Base-by-base conservation (phyloP, 2,113 vertebrate species). In the Osmerus eperlanus region DNA sequence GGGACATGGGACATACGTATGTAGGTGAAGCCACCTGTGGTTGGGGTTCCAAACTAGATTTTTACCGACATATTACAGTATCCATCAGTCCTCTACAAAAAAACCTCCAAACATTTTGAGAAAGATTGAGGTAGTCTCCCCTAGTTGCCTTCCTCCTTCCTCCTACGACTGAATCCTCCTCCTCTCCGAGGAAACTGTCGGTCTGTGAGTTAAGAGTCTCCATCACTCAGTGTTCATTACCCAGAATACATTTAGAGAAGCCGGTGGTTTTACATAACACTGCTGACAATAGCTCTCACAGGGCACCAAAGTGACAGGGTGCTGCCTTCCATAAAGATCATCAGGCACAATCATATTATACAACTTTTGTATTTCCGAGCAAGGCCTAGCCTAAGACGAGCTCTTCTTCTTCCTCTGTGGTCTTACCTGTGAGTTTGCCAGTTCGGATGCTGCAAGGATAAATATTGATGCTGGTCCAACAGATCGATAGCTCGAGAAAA, bases 311-410 rank as follows among this genome's bases (percentile, higher is more conserved):
- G 25, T 65, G 61, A 36, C 63, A 19, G 7, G 16, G 32, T 65
- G 63, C 28, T 28, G 23, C 28, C 63, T 47, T n/a, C n/a, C 16
- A 51, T 65, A 51, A 65, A 47, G n/a, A 65, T 63, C 58, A 60
- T 4, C 15, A 19, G 55, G 15, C 41, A 11, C 41, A 47, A 47
- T 47, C 41, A 12, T 47, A 12, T 47, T 47, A 47, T 47, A 47
- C 41, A 47, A 47, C 41, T 47, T 9, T 47, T 47, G 41, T 12
- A 47, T 47, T 47, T 47, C 41, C 41, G 8, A 7, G 6, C 41
- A 47, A 47, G 9, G 41, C 9, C 9, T 47, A 9, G 41, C 41
- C 41, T 47, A 2, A 11, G 41, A 47, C 41, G 9, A 11, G 7
- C 41, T 47, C 41, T 47, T 47, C 41, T 47, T 47, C 41, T 47